Evolutionary conservation across 2,797 vertebrate species (phyloP).

Genomic region (Cuniculus paca): DNA sequence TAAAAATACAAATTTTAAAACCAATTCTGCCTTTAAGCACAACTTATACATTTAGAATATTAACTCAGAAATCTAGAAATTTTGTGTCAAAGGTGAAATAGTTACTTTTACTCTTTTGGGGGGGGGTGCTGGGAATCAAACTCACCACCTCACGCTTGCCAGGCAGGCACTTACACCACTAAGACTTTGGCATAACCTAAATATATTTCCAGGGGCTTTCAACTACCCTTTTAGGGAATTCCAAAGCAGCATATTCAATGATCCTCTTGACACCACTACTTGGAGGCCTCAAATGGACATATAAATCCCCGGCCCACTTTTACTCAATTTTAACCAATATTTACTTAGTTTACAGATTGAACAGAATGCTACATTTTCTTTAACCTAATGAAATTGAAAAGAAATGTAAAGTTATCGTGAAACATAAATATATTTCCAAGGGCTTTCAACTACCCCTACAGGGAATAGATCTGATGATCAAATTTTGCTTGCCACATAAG

Average conservation of each 20-base stretch:
- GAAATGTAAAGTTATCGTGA: background rate
- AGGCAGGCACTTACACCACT: too few relatives aligned
- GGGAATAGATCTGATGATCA: background rate
- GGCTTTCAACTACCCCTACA: background rate
- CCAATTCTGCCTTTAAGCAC: slow-evolving; percentile 12
- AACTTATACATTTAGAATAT: slow-evolving; percentile 25
- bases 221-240: too few relatives aligned
- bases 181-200: too few relatives aligned
- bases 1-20: slow-evolving; percentile 51
- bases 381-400: background rate
- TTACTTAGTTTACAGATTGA: slow-evolving; percentile 26
- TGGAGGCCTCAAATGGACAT: too few relatives aligned
- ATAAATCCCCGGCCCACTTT: background rate
- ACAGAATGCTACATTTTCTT: background rate
- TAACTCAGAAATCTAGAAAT: slow-evolving; percentile 40
- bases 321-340: background rate
- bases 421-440: background rate
- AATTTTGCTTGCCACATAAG: background rate
- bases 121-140: too few relatives aligned
- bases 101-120: too few relatives aligned
- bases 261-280: too few relatives aligned
- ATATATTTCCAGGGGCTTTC: too few relatives aligned
- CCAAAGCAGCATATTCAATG: too few relatives aligned
- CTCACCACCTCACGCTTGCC: too few relatives aligned
- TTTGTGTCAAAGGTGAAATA: slow-evolving; percentile 42